Conservation (phyloP, 2,888 invertebrate genomes). For the Diloba caeruleocephala region DNA sequence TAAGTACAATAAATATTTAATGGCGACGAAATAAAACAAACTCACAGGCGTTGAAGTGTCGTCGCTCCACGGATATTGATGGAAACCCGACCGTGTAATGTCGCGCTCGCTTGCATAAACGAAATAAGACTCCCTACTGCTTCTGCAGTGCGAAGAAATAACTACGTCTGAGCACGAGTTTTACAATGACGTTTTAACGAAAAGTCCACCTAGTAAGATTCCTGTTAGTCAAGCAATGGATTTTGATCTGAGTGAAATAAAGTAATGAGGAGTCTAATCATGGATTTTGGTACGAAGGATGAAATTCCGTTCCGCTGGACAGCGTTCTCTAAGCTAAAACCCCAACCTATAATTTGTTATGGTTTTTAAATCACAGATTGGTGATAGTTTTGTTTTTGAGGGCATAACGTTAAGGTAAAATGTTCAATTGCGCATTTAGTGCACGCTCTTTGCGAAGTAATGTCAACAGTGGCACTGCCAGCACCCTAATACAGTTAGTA, state of each 20-base stretch:
- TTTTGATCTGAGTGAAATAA: not conserved
- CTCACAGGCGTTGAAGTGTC: conserved; percentile 31
- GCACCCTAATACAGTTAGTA: not conserved
- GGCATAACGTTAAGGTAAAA: not conserved
- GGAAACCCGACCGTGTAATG: conserved; percentile 58
- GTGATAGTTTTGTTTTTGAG: not conserved
- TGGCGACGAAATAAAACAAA: conserved; percentile 18
- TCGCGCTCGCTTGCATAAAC: conserved; percentile 38
- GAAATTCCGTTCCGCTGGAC: conserved; percentile 46
- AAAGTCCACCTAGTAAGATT: conserved; percentile 8
- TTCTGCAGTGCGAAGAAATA: not conserved
- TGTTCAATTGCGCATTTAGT: not conserved
- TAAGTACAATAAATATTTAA: conserved; percentile 18
- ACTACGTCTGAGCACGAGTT: not conserved
- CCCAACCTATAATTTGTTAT: conserved; percentile 24
- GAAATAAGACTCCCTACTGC: conserved; percentile 31
- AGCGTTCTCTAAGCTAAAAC: conserved; percentile 24
- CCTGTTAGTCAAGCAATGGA: conserved; percentile 28
- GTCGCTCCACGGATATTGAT: conserved; percentile 44
- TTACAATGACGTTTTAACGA: conserved; percentile 20
- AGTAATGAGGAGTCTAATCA: conserved; percentile 5
- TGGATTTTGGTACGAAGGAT: conserved; percentile 18
- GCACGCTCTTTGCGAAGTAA: not conserved
- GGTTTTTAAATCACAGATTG: conserved; percentile 6
- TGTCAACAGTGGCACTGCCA: not conserved